Evolutionary conservation across 2,797 vertebrate species (phyloP).

Genomic region (Macropus fuliginosus): DNA sequence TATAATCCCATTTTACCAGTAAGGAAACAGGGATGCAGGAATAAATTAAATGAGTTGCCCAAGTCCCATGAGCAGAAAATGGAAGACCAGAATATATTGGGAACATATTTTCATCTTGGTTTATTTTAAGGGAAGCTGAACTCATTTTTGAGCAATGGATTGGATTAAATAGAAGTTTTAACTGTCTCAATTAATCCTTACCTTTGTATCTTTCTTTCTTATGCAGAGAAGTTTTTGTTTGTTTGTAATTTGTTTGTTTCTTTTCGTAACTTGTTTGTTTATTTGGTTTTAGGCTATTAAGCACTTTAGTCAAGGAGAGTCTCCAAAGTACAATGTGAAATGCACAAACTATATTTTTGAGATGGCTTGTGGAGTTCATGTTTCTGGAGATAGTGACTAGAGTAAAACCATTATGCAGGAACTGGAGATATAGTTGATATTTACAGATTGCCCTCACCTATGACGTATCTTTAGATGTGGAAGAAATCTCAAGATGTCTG

Average conservation of each 20-base stretch:
- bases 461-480: neutral
- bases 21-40: neutral
- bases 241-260: constrained; percentile 7
- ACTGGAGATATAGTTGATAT: neutral
- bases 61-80: neutral
- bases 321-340: neutral
- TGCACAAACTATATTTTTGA: neutral
- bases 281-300: neutral
- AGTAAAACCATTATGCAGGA: neutral
- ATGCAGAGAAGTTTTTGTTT: neutral
- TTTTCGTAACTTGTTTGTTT: neutral
- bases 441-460: neutral
- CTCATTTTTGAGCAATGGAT: neutral
- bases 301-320: neutral
- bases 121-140: constrained; percentile 7
- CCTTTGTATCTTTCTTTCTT: neutral
- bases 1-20: neutral
- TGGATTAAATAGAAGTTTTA: neutral
- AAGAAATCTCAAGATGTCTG: too few species aligned
- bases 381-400: neutral
- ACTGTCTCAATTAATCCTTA: neutral
- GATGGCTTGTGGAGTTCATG: neutral
- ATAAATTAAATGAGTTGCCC: neutral
- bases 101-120: neutral
- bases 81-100: neutral